Evolutionary conservation across 2,888 invertebrate species (phyloP).

Genomic region (Aphodius granarius): DNA sequence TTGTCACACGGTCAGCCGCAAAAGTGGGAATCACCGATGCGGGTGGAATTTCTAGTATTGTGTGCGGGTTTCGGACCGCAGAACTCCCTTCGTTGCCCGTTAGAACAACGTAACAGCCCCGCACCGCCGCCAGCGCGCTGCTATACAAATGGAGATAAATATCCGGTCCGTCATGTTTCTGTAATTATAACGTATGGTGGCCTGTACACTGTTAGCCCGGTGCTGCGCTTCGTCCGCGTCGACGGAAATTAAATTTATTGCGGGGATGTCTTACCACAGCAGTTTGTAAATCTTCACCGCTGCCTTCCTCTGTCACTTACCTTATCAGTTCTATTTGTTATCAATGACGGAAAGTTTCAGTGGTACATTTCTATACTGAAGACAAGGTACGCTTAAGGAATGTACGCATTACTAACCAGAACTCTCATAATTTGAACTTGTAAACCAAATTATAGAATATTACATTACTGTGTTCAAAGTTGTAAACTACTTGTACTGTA

Average conservation of each 20-base stretch:
- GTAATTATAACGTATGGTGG: slow-evolving; percentile 13
- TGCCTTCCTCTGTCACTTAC: background rate
- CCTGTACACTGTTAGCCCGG: background rate
- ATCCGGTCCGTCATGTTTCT: slow-evolving; percentile 13
- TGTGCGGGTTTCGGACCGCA: background rate
- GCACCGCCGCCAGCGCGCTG: background rate
- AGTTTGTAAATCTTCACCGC: slow-evolving; percentile 13
- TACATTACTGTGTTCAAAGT: too few relatives aligned
- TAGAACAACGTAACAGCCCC: background rate
- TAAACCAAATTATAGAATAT: too few relatives aligned
- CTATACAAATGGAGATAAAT: slow-evolving; percentile 6
- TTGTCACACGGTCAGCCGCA: slow-evolving; percentile 28
- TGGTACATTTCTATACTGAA: too few relatives aligned
- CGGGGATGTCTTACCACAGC: slow-evolving; percentile 5
- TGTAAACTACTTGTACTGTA: too few relatives aligned
- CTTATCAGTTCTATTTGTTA: background rate
- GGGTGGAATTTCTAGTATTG: slow-evolving; percentile 20
- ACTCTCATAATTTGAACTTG: too few relatives aligned
- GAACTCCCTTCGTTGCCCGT: background rate
- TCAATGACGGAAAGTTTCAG: background rate
- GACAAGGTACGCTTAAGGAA: too few relatives aligned
- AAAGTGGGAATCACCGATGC: slow-evolving; percentile 24
- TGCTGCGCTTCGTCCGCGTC: background rate
- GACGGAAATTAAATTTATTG: slow-evolving; percentile 9
- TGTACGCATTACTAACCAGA: too few relatives aligned